These are phyloP conservation scores for Syrista parreyssii DNA, from an alignment of 2,888 invertebrate genomes.

Conservation along the genomic window DNA sequence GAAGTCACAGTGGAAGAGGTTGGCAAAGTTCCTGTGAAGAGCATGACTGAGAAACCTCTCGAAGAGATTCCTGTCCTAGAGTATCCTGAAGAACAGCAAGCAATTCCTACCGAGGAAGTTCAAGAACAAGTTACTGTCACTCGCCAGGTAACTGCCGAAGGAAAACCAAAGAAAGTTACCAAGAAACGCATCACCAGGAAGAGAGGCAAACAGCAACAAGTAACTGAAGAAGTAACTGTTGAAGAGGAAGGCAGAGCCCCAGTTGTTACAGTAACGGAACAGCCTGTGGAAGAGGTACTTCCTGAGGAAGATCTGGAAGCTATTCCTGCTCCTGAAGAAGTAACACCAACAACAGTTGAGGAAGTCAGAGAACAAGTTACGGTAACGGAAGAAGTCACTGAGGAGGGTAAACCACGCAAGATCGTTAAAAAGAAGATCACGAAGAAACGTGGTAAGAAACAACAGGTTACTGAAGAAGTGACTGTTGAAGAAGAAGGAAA, in stretches of 20 bases:
- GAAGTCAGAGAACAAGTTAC: constrained; percentile 60
- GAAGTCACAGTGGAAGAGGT: constrained; percentile 42
- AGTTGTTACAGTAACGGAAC: constrained; percentile 22
- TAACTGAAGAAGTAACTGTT: constrained; percentile 24
- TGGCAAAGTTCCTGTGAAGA: constrained; percentile 40
- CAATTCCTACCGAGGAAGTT: constrained; percentile 31
- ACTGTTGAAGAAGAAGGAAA: constrained; percentile 51
- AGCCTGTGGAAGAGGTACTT: constrained; percentile 25
- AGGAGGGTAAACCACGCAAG: constrained; percentile 54
- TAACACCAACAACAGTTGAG: constrained; percentile 29
- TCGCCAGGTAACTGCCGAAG: constrained; percentile 41
- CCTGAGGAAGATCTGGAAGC: constrained; percentile 43
- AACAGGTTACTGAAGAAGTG: constrained; percentile 47
- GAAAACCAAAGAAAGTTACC: constrained; percentile 31
- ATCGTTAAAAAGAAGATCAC: constrained; percentile 46
- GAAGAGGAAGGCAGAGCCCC: constrained; percentile 42
- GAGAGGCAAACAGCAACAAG: constrained; percentile 53
- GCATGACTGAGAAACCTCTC: constrained; percentile 34
- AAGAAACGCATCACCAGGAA: constrained; percentile 60
- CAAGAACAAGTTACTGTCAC: constrained; percentile 31
- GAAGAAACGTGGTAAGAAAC: constrained; percentile 42
- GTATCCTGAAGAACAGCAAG: constrained; percentile 16
- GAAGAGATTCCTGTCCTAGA: constrained; percentile 16
- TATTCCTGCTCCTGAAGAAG: constrained; percentile 30
- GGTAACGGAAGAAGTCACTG: constrained; percentile 52